Base-by-base conservation (phyloP, 1,140 invertebrate genomes). In the Achroia grisella region DNA sequence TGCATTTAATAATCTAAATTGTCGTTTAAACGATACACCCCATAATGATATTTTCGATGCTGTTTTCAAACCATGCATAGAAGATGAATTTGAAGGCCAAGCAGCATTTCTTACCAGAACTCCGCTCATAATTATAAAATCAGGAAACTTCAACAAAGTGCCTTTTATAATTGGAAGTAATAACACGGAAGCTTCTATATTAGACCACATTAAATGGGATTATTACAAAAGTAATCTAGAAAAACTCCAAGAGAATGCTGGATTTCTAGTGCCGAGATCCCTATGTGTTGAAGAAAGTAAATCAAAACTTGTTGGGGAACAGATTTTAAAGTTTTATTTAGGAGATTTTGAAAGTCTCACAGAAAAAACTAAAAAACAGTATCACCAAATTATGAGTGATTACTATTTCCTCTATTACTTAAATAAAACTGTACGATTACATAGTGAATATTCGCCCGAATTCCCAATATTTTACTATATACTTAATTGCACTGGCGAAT, bases 121-220 rank as follows among this genome's bases (percentile, higher is more conserved):
- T 39, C 78, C 81, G 12, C 35, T 34, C 17, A 13, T 50, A 3
- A 66, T 85, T 36, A 43, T 83, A 30, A 82, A 81, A 52, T 73
- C 75, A 33, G 75, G 75, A 5, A 76, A 73, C 44, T 71, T 67
- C 35, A 76, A 80, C 41, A 81, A 75, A 56, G 75, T 85, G 3
- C 81, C 81, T 4, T 52, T 82, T 40, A 74, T 85, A 31, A 78
- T 82, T 27, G 81, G 81, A 8, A 70, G 66, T 45, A 75, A 79
- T 51, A 78, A 73, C 42, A 61, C 60, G 32, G 78, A 77, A 56
- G 60, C 50, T 0, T 44, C 62, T 10, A 37, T 74, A n/a, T 41
- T 78, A 27, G 48, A 74, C 36, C 64, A 62, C 34, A 44, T 72
- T 6, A 62, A 56, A 34, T 43, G 59, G 31, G 61, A 76, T 12